A percentile compares a stretch with the other conserved stretches of the same genome.
Conservation (phyloP, 2,888 invertebrate genomes). For the Latheticus oryzae region DNA sequence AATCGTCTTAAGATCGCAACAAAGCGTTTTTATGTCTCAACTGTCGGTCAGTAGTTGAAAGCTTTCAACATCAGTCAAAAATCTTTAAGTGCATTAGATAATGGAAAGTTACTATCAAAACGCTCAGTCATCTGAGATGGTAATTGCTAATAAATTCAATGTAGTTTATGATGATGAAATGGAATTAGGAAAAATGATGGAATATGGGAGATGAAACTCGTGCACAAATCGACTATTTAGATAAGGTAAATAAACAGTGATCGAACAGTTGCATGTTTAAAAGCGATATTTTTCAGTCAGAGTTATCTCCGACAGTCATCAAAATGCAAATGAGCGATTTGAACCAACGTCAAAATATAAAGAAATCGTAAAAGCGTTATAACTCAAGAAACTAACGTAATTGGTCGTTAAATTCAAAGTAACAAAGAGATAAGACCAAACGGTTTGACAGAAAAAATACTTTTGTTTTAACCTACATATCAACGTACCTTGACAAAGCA, state of each 20-base stretch:
- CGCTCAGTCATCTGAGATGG: slow-evolving; percentile 4
- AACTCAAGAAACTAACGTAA: slow-evolving; percentile 31
- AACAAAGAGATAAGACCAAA: slow-evolving; percentile 24
- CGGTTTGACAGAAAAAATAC: slow-evolving; percentile 2
- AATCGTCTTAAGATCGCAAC: slow-evolving; percentile 18
- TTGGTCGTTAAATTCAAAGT: slow-evolving; percentile 34
- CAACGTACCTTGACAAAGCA: too few species aligned
- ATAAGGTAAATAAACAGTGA: slow-evolving; percentile 16
- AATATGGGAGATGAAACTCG: slow-evolving; percentile 14
- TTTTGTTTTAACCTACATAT: too few species aligned
- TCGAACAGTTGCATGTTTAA: slow-evolving; percentile 7
- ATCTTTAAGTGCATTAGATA: slow-evolving; percentile 9
- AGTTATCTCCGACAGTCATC: slow-evolving; percentile 26
- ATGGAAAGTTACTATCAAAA: neutral
- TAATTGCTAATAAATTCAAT: slow-evolving; percentile 16
- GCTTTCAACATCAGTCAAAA: slow-evolving; percentile 14
- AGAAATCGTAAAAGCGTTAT: slow-evolving; percentile 31
- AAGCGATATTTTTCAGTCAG: slow-evolving; percentile 10
- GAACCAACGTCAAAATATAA: slow-evolving; percentile 30
- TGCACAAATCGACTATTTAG: slow-evolving; percentile 28
- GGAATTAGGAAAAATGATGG: slow-evolving; percentile 28
- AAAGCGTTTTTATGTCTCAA: slow-evolving; percentile 15
- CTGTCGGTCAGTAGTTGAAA: slow-evolving; percentile 3
- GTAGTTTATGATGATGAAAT: slow-evolving; percentile 24
- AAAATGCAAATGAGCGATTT: slow-evolving; percentile 35